Base-by-base conservation (phyloP, 2,113 vertebrate species). In the Pomatostomus ruficeps region DNA sequence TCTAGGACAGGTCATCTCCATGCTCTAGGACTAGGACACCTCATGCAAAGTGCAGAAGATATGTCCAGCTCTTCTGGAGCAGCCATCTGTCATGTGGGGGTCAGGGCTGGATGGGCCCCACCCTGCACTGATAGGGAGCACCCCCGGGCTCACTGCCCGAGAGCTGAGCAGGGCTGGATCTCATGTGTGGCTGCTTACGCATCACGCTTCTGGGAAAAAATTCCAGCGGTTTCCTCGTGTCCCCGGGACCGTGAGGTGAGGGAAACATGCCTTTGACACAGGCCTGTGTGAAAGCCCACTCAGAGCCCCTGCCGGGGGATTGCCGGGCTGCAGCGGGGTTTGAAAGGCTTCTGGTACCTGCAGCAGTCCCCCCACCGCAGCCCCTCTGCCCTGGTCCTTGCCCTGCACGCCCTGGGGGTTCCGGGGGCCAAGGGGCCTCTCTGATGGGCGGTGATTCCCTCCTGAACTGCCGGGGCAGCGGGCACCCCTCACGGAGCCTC, bases 401-500 rank as follows among this genome's bases (percentile, higher is more conserved):
- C 42, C 43, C 42, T 16, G 9, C 24, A 17, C 5, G 0, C 33
- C 33, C 46, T 3, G 38, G 3, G 19, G 8, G 5, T 3, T 20
- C 46, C 6, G 4, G 29, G 14, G 17, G 5, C n/a, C 62, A 21
- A 29, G 57, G 15, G 28, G 10, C 11, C n/a, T 29, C 58, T 43
- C 66, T 15, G 19, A 11, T 3, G 65, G 3, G 12, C 2, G 46
- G 1, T 1, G 38, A 25, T 7, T n/a, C 29, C 35, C 25, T 28
- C 33, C 70, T 0, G 59, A 29, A 14, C 4, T 8, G 61, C 40
- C 14, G 49, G 49, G 40, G 29, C 59, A 49, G 38, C 59, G 31
- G 29, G 12, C 23, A 24, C 3, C 62, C n/a, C 33, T 38, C 66
- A 17, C 57, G 13, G 15, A 46, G 98, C 98, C 99, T 85, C 85